Base-by-base conservation (phyloP, 2,888 invertebrate species). In the Tigriopus californicus region DNA sequence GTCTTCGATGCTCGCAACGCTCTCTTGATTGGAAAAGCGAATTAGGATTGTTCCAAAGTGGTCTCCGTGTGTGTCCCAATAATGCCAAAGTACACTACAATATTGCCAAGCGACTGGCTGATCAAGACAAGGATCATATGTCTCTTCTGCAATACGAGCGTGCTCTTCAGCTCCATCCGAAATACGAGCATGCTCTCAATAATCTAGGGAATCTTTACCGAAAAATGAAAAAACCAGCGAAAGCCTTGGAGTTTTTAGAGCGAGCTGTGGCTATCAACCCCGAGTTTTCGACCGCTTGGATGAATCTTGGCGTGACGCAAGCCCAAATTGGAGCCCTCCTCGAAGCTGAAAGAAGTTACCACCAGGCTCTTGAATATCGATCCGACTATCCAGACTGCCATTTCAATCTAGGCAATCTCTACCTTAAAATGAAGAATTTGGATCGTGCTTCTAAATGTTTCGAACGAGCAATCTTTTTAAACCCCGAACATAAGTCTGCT, bases 201-300 rank as follows among this genome's bases (percentile, higher is more conserved):
- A 92, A 92, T 73, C 77, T 91, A 64, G 91, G 85, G 0, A 91
- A 91, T 73, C 74, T 92, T 24, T 41, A 22, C 41, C 15, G 41
- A 54, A 44, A 51, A 13, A 49, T n/a, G 33, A 42, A 51, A 10
- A 18, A 41, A 6, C 48, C 46, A 1, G 66, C 70, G n/a, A 81
- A 85, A 70, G 87, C 90, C 1, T 83, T 85, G 70, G 67, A 70
- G 55, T 78, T 86, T 63, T 75, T 94, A 15, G 75, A 77, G 64
- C 77, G 75, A 65, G 89, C 92, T 51, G 73, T 92, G 13, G 68
- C 74, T 64, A 74, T 83, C 61, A 82, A 87, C 66, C 76, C 82
- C 41, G 83, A 86, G 69, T 95, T 94, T 74, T 85, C 94, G 1
- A 85, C 91, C 0, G 95, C 94, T 0, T 97, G 94, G 94, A 95